Evolutionary conservation across 2,888 invertebrate genomes (phyloP).

Genomic region (Pachymerium ferrugineum): DNA sequence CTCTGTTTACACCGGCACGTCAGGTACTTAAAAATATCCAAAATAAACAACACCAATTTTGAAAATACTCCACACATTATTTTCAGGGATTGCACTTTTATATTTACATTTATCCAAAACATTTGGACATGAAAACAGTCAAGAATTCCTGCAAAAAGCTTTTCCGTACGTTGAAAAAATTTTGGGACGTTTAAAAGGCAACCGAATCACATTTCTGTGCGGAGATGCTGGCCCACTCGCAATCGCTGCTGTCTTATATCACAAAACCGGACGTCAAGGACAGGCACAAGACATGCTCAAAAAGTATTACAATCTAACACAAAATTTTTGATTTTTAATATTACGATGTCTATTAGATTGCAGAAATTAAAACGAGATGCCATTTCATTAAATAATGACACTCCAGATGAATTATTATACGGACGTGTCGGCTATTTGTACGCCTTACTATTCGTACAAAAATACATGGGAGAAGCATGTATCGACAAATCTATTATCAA

Average conservation of each 20-base stretch:
- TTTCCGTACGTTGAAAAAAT: conserved; percentile 44
- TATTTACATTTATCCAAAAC: conserved; percentile 54
- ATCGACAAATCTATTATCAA: conserved; percentile 55
- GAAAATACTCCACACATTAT: background rate
- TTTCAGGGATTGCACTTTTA: conserved; percentile 58
- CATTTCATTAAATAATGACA: conserved; percentile 51
- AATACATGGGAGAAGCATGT: conserved; percentile 57
- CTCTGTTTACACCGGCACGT: conserved; percentile 68
- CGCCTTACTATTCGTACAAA: conserved; percentile 67
- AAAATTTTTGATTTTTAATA: too few species aligned
- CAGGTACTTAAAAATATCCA: conserved; percentile 47
- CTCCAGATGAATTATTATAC: conserved; percentile 77
- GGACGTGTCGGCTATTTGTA: conserved; percentile 78
- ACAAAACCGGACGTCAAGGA: conserved; percentile 54
- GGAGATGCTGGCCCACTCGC: conserved; percentile 64
- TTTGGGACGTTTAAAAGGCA: conserved; percentile 48
- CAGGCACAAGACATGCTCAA: conserved; percentile 49
- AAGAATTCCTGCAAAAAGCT: conserved; percentile 49
- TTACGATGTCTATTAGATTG: conserved; percentile 51
- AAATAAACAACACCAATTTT: background rate
- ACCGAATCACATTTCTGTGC: conserved; percentile 60
- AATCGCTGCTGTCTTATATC: conserved; percentile 56
- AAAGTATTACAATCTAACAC: too few species aligned
- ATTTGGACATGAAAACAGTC: conserved; percentile 25
- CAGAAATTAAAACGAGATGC: conserved; percentile 55